phyloP scores from a whole-genome alignment of 2,797 vertebrate genomes.

The Simalia tracyae region DNA sequence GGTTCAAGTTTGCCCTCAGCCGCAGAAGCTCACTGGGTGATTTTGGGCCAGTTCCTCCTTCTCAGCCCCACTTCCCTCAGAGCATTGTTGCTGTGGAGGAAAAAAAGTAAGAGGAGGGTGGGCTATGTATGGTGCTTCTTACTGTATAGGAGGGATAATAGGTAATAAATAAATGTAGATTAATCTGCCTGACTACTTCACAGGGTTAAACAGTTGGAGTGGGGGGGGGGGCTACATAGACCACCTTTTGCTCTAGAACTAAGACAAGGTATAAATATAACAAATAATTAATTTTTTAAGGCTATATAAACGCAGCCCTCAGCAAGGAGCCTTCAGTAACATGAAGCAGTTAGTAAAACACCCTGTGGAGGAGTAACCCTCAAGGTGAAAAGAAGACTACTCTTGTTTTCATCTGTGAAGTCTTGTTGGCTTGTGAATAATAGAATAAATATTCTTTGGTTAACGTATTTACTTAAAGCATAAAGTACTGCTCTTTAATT shows the following conservation, averaged over 20 bases:
- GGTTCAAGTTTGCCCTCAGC: background rate
- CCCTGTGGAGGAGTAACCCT: background rate
- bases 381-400: background rate
- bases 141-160: too few species aligned
- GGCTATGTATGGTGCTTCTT: too few species aligned
- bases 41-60: background rate
- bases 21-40: background rate
- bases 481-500: background rate
- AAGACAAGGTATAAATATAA: too few species aligned
- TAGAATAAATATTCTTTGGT: background rate
- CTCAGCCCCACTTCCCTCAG: background rate
- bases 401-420: background rate
- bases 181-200: too few species aligned
- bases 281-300: background rate
- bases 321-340: background rate
- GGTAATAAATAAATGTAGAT: too few species aligned
- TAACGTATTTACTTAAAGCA: background rate
- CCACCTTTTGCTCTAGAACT: too few species aligned
- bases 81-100: too few species aligned
- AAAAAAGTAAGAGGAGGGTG: too few species aligned
- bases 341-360: background rate
- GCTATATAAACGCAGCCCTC: background rate
- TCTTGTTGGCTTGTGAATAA: background rate
- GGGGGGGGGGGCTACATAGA: too few species aligned
- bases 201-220: too few species aligned